Base-by-base conservation (phyloP, 2,888 invertebrate species). In the Carabus problematicus region DNA sequence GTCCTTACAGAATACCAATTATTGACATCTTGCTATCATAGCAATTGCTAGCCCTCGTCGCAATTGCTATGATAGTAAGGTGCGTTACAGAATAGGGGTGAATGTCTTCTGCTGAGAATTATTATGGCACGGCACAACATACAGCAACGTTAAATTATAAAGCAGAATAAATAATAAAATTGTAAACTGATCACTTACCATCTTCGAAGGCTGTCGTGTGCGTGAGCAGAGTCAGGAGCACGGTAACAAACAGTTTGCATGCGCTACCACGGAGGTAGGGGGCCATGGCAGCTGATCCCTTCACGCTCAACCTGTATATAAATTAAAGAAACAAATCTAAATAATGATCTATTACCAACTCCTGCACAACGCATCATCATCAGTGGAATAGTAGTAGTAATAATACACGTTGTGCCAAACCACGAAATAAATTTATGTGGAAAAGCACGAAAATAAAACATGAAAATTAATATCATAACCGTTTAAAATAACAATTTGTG, bases 141-240 rank as follows among this genome's bases (percentile, higher is more conserved):
- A 7, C 45, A 14, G 11, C 45, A 29, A 7, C 11, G 45, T 45
- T 14, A 3, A 7, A 11, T 45, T 43, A 12, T 7, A 8, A 11
- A 11, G 9, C 12, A 52, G 12, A 11, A 16, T 12, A 52, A 14
- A 16, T 40, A n/a, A n/a, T n/a, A 73, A 74, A 74, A 73, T 67
- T 62, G 71, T 71, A 74, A 77, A 74, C 52, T 52, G 52, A 29
- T 72, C 64, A 82, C 82, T 82, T 76, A 82, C 82, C 82, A 74
- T 78, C 81, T 71, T 80, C 79, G 76, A 81, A 78, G 72, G 79
- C 81, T 75, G 81, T 80, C 73, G 79, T 79, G 69, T 77, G 77
- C 67, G 78, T 74, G 69, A 81, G 74, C 56, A 81, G 76, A 72
- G 79, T 72, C 70, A 81, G 75, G 70, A 80, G 74, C 73, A 77